These are phyloP conservation scores for Eospalax fontanierii DNA, from an alignment of 2,797 vertebrate genomes.

Conservation along the genomic window DNA sequence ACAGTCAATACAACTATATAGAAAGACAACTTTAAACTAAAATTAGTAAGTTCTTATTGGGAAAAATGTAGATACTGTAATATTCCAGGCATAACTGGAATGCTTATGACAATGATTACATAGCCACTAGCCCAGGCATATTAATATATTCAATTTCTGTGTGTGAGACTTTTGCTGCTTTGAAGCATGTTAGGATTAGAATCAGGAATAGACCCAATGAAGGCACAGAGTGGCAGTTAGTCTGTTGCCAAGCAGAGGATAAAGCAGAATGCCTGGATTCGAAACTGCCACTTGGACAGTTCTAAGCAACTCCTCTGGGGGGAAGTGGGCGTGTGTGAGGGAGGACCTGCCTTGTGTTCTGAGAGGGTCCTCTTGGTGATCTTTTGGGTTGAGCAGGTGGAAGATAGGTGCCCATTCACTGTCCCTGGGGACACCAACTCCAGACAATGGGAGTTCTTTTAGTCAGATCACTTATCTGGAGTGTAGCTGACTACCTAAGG, in stretches of 20 bases:
- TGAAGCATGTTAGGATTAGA: not conserved
- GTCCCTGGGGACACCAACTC: not conserved
- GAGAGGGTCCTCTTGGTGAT: not conserved
- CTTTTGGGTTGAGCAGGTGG: not conserved
- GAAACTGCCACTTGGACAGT: not conserved
- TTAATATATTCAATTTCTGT: not conserved
- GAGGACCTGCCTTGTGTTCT: not conserved
- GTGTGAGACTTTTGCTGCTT: not conserved
- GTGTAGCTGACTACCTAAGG: not conserved
- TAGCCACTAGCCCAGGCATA: not conserved
- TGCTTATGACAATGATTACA: not conserved
- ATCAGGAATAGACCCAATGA: not conserved
- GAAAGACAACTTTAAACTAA: constrained; percentile 17
- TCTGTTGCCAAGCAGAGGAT: not conserved
- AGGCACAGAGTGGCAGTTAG: not conserved
- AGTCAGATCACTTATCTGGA: not conserved
- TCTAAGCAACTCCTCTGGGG: not conserved
- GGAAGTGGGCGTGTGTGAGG: not conserved
- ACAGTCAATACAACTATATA: not conserved
- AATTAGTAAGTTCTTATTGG: not conserved
- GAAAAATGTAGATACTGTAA: not conserved
- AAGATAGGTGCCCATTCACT: not conserved
- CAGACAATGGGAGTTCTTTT: not conserved
- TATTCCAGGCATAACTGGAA: not conserved
- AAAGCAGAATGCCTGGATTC: not conserved